A percentile compares a stretch with the other conserved stretches of the same genome.
Evolutionary conservation across 23 tunicate species (phyloP).

Genomic region (Ascidia mentula): DNA sequence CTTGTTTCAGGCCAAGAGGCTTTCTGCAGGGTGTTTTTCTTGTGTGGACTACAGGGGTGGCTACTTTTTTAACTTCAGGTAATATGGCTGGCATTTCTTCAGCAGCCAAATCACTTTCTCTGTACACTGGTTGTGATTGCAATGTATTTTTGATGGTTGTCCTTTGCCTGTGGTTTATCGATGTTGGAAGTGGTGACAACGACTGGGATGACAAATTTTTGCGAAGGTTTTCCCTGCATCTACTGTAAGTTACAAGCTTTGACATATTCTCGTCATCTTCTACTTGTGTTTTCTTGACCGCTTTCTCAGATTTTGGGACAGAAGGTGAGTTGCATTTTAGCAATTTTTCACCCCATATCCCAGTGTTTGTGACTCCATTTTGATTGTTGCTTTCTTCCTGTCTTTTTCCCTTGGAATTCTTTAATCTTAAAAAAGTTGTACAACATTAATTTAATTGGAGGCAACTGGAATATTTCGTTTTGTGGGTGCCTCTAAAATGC

Average conservation of each 20-base stretch:
- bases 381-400: neutral
- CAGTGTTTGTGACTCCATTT: neutral
- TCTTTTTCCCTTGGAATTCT: too few relatives aligned
- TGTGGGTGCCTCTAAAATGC: too few relatives aligned
- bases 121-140: neutral
- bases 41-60: neutral
- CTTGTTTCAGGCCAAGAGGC: neutral
- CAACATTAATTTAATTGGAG: too few relatives aligned
- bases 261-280: neutral
- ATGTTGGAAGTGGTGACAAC: neutral
- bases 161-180: neutral
- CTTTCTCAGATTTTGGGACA: too few relatives aligned
- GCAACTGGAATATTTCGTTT: too few relatives aligned
- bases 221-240: neutral
- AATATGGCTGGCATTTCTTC: neutral
- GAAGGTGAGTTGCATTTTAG: neutral
- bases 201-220: neutral
- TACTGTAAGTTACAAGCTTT: neutral
- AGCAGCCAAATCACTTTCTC: neutral
- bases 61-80: neutral
- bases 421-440: neutral
- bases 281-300: neutral
- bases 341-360: neutral
- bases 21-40: neutral
- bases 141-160: neutral